phyloP scores from a whole-genome alignment of 2,888 invertebrate genomes.

The Lycophotia porphyrea region DNA sequence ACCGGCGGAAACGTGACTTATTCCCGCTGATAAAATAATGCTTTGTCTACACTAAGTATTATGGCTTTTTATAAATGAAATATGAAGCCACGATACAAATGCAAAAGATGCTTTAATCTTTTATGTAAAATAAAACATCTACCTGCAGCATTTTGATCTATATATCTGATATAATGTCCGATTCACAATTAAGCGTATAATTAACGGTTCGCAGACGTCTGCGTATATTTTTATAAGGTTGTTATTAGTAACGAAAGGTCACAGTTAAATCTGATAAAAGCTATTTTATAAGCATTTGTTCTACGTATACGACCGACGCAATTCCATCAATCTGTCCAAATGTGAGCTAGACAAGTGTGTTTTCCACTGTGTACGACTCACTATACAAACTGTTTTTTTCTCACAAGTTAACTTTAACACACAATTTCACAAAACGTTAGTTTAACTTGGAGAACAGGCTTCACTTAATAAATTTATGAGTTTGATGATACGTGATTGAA shows the following conservation, averaged over 20 bases:
- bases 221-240: conserved; percentile 67
- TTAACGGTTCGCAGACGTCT: conserved; percentile 54
- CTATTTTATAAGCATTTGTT: conserved; percentile 83
- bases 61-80: conserved; percentile 68
- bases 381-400: conserved; percentile 11
- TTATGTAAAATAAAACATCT: conserved; percentile 7
- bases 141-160: conserved; percentile 11
- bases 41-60: conserved; percentile 79
- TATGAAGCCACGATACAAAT: conserved; percentile 45
- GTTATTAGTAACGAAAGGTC: conserved; percentile 75
- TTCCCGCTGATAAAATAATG: conserved; percentile 80
- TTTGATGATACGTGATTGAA: background rate
- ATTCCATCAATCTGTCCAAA: conserved; percentile 82
- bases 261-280: conserved; percentile 80
- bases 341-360: conserved; percentile 76
- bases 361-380: conserved; percentile 75
- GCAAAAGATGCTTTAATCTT: conserved; percentile 46
- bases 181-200: conserved; percentile 58
- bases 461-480: background rate
- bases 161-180: conserved; percentile 36
- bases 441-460: background rate
- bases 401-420: conserved; percentile 20
- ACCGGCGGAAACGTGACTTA: conserved; percentile 83
- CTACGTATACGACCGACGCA: conserved; percentile 77
- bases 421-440: background rate